Evolutionary conservation across 1,140 invertebrate genomes (phyloP).

Genomic region (Diachasma alloeum): DNA sequence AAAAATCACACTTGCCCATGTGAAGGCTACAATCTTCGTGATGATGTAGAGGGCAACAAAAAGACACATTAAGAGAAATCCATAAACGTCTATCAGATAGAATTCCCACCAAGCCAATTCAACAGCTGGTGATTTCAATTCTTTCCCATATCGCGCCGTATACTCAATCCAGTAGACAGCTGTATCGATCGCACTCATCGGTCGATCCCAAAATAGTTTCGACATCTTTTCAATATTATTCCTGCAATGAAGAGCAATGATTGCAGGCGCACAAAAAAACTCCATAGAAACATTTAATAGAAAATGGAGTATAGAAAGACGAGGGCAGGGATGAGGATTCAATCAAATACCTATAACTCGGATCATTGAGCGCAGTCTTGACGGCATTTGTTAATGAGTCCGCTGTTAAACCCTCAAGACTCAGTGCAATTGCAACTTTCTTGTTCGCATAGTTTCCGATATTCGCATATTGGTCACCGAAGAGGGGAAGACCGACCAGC

Average conservation of each 20-base stretch:
- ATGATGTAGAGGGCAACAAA: neutral
- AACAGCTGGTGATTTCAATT: constrained; percentile 39
- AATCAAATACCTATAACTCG: too few relatives aligned
- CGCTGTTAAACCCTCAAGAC: too few relatives aligned
- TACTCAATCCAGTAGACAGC: constrained; percentile 69
- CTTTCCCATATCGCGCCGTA: constrained; percentile 57
- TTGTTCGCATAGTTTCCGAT: constrained; percentile 7
- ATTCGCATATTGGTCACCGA: constrained; percentile 35
- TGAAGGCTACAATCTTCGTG: neutral
- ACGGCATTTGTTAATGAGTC: too few relatives aligned
- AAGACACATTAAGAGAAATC: neutral
- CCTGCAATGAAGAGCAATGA: too few relatives aligned
- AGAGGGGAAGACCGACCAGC: constrained; percentile 55
- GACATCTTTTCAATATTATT: constrained; percentile 32
- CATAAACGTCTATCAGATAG: neutral
- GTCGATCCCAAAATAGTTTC: constrained; percentile 56
- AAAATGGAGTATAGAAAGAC: too few relatives aligned
- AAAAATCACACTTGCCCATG: neutral
- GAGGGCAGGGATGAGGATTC: too few relatives aligned
- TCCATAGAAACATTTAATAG: too few relatives aligned
- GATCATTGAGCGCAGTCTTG: too few relatives aligned
- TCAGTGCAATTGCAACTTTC: too few relatives aligned
- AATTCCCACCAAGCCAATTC: constrained; percentile 23
- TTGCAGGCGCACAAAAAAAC: too few relatives aligned
- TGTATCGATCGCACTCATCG: constrained; percentile 61